These are phyloP conservation scores for Semibalanus balanoides DNA, from an alignment of 1,140 invertebrate genomes.

Conservation along the genomic window DNA sequence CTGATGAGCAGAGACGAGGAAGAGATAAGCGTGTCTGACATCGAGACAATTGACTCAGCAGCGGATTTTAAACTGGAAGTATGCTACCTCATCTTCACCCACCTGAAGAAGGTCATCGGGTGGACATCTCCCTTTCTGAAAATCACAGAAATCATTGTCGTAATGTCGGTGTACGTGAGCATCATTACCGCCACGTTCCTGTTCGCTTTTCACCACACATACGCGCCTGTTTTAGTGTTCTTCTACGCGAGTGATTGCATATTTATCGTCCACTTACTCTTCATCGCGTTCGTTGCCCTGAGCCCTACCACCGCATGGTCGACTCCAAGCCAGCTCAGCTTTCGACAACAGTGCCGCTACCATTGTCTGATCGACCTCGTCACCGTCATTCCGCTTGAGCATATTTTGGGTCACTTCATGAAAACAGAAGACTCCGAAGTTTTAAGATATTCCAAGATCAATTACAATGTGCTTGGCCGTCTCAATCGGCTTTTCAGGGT, in stretches of 20 bases:
- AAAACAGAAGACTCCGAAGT: too few species aligned
- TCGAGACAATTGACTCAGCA: not conserved
- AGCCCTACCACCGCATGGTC: not conserved
- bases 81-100: not conserved
- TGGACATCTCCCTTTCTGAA: not conserved
- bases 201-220: not conserved
- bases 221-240: not conserved
- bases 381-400: not conserved
- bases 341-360: not conserved
- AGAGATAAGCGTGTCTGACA: not conserved
- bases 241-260: not conserved
- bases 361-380: not conserved
- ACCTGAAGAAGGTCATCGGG: not conserved
- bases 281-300: not conserved
- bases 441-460: not conserved
- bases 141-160: not conserved
- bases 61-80: not conserved
- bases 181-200: not conserved
- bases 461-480: not conserved
- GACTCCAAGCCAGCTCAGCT: not conserved
- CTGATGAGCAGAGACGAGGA: not conserved
- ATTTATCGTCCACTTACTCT: not conserved
- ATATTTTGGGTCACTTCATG: not conserved
- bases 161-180: not conserved
- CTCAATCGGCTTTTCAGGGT: not conserved